A percentile compares a stretch with the other conserved stretches of the same genome.
Evolutionary conservation across 2,113 vertebrate species (phyloP).

Genomic region (Dromaius novaehollandiae): DNA sequence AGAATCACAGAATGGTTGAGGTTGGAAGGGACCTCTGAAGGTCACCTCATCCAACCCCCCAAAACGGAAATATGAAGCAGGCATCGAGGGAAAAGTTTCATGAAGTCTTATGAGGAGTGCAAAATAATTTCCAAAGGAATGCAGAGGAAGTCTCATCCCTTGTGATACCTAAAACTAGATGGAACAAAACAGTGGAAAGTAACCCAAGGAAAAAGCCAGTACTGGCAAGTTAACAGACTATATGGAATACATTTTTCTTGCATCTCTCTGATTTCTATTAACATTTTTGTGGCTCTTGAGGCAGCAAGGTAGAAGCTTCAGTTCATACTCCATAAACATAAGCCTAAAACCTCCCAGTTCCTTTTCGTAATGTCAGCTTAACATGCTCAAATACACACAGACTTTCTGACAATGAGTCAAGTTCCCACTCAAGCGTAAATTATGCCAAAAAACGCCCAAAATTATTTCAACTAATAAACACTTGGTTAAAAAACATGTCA

Average conservation of each 20-base stretch:
- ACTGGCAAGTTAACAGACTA: background rate
- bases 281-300: slow-evolving; percentile 41
- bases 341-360: slow-evolving; percentile 47
- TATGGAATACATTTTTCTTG: background rate
- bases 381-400: slow-evolving; percentile 36
- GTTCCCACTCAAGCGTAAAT: slow-evolving; percentile 53
- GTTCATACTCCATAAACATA: slow-evolving; percentile 14
- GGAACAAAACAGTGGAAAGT: background rate
- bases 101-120: background rate
- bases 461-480: slow-evolving; percentile 70
- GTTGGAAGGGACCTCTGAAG: too few relatives aligned
- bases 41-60: too few relatives aligned
- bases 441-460: slow-evolving; percentile 39
- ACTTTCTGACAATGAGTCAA: slow-evolving; percentile 54
- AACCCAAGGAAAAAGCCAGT: background rate
- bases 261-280: slow-evolving; percentile 41
- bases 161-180: background rate
- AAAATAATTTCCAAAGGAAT: slow-evolving; percentile 40
- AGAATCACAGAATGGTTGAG: too few relatives aligned
- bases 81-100: background rate
- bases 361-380: slow-evolving; percentile 39
- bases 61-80: background rate
- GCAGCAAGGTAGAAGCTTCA: slow-evolving; percentile 43
- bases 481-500: slow-evolving; percentile 57
- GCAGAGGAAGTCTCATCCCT: background rate